Evolutionary conservation across 2,797 vertebrate species (phyloP).

Genomic region (Peromyscus nudipes): DNA sequence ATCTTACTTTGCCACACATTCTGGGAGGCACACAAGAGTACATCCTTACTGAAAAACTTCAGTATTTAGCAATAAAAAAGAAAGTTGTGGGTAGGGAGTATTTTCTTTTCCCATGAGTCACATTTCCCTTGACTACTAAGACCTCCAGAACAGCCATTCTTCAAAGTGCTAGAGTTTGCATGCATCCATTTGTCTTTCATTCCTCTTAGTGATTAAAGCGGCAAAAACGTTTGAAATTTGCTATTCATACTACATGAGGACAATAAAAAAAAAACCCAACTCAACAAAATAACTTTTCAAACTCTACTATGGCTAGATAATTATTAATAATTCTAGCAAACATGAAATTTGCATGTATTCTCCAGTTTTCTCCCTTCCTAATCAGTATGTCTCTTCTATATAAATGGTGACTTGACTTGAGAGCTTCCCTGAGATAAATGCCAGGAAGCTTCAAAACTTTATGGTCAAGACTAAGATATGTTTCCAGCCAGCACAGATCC

Average conservation of each 20-base stretch:
- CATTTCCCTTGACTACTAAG: neutral
- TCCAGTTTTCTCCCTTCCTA: neutral
- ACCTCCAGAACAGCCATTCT: neutral
- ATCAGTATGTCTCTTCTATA: neutral
- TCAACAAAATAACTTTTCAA: neutral
- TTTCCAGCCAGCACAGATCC: accelerated
- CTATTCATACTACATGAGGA: neutral
- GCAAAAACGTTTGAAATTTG: neutral
- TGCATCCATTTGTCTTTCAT: neutral
- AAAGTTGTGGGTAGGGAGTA: neutral
- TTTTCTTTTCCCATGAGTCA: neutral
- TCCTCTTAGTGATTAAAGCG: neutral
- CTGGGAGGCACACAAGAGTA: neutral
- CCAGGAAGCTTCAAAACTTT: neutral
- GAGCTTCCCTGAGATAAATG: neutral
- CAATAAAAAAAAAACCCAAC: neutral
- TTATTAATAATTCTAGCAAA: neutral
- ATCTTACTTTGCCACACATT: neutral
- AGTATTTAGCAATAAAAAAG: neutral
- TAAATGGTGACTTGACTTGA: neutral
- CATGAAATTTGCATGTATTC: neutral
- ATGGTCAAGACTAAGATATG: neutral
- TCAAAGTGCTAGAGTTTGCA: neutral
- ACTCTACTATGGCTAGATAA: neutral
- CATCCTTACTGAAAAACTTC: neutral